phyloP scores from a whole-genome alignment of 2,888 invertebrate genomes.

The Osmoderma eremita region DNA sequence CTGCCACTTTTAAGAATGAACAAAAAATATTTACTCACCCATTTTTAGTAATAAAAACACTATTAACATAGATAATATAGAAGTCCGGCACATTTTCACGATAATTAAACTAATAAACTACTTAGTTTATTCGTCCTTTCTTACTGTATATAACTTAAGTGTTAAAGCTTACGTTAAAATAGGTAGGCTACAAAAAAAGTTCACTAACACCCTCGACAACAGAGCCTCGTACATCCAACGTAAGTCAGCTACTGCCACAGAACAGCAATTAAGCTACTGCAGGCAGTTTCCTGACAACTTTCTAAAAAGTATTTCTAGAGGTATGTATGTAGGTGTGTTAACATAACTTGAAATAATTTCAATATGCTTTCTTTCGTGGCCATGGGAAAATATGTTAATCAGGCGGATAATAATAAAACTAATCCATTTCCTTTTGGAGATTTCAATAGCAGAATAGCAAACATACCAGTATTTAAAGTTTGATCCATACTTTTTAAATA shows the following conservation, averaged over 20 bases:
- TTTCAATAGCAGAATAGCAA: background rate
- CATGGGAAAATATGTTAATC: too few relatives aligned
- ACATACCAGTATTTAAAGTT: constrained; percentile 31
- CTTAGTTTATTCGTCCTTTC: too few relatives aligned
- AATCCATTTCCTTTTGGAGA: background rate
- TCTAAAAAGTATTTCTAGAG: constrained; percentile 15
- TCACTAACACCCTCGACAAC: background rate
- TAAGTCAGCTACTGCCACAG: background rate
- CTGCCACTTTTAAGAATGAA: background rate
- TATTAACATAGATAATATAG: background rate
- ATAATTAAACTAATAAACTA: too few relatives aligned
- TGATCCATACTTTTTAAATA: constrained; percentile 44
- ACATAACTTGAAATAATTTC: background rate
- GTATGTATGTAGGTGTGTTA: background rate
- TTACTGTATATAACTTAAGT: background rate
- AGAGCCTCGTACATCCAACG: background rate
- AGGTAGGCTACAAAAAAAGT: background rate
- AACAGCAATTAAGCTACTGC: background rate
- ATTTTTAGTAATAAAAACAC: constrained; percentile 7
- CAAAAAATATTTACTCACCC: constrained; percentile 7
- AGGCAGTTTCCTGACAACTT: constrained; percentile 14
- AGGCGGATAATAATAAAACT: too few relatives aligned
- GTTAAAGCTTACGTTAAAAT: too few relatives aligned
- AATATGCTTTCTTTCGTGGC: too few relatives aligned
- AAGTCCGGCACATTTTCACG: constrained; percentile 4